Conservation (phyloP, 2,888 invertebrate genomes). For the Synanthedon myopaeformis region DNA sequence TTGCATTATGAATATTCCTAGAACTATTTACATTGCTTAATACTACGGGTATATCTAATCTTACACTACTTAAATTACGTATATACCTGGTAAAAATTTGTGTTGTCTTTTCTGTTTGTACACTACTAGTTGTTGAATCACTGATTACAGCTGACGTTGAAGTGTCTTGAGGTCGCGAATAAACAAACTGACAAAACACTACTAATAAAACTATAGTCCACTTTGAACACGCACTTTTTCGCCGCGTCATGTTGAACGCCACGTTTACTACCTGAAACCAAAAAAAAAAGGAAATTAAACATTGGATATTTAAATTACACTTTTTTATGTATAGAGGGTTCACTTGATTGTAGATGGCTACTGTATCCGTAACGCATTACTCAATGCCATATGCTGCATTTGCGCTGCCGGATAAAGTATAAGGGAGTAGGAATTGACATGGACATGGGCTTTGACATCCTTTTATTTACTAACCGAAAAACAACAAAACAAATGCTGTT, state of each 20-base stretch:
- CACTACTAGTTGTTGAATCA: constrained; percentile 17
- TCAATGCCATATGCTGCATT: no score
- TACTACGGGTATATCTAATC: constrained; percentile 22
- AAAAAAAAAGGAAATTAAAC: constrained; percentile 13
- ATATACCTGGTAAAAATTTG: constrained; percentile 53
- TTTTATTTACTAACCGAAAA: no score
- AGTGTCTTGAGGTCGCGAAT: constrained; percentile 48
- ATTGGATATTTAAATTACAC: neutral
- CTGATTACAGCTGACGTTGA: constrained; percentile 13
- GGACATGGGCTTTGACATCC: no score
- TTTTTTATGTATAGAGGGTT: neutral
- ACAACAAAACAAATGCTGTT: no score
- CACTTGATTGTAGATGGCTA: no score
- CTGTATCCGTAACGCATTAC: no score
- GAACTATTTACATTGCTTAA: constrained; percentile 20
- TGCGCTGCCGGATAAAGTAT: no score
- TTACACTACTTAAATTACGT: constrained; percentile 17
- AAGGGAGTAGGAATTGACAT: no score
- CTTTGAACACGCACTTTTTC: constrained; percentile 50
- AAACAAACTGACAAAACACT: constrained; percentile 42
- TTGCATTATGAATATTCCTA: constrained; percentile 1
- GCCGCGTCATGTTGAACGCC: constrained; percentile 44
- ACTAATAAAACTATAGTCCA: constrained; percentile 61
- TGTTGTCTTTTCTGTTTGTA: constrained; percentile 32
- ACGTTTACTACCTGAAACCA: constrained; percentile 50